Evolutionary conservation across 1,140 invertebrate species (phyloP).

Genomic region (Rhyacophila brunnea): DNA sequence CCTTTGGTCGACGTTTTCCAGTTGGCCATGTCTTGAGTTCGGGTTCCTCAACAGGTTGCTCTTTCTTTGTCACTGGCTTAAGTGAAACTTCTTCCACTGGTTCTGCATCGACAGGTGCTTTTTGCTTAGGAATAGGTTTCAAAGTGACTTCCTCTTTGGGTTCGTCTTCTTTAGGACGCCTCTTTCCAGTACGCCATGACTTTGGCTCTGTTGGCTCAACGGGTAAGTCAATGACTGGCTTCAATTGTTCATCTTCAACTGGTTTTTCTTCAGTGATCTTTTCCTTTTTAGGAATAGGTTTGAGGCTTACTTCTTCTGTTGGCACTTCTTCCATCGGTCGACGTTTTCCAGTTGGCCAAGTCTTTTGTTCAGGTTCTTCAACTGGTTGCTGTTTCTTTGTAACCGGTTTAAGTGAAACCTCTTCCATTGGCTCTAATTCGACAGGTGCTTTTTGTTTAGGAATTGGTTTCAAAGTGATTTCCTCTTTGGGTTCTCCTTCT

Average conservation of each 20-base stretch:
- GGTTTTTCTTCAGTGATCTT: conserved; percentile 40
- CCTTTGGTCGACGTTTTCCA: conserved; percentile 42
- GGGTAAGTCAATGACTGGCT: too few species aligned
- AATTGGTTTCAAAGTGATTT: conserved; percentile 45
- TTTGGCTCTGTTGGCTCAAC: conserved; percentile 43
- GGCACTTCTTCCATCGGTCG: conserved; percentile 43
- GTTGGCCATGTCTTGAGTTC: conserved; percentile 41
- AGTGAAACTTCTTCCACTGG: conserved; percentile 41
- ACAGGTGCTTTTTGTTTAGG: conserved; percentile 37
- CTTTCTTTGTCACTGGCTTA: conserved; percentile 44
- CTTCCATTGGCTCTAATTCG: conserved; percentile 43
- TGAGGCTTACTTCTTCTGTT: conserved; percentile 50
- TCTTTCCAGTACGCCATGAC: conserved; percentile 47
- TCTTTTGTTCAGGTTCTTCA: conserved; percentile 42
- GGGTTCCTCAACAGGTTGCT: conserved; percentile 37
- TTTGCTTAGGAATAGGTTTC: conserved; percentile 47
- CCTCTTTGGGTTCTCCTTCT: conserved; percentile 47
- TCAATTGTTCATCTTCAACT: conserved; percentile 44
- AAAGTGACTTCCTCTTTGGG: conserved; percentile 46
- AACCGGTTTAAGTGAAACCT: conserved; percentile 48
- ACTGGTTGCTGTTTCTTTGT: conserved; percentile 39
- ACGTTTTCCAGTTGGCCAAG: conserved; percentile 47
- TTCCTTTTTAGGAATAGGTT: conserved; percentile 49
- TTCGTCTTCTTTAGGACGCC: conserved; percentile 43
- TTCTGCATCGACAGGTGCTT: conserved; percentile 37